These are phyloP conservation scores for Caenorhabditis imperialis DNA, from an alignment of 2,888 invertebrate species.

Conservation along the genomic window DNA sequence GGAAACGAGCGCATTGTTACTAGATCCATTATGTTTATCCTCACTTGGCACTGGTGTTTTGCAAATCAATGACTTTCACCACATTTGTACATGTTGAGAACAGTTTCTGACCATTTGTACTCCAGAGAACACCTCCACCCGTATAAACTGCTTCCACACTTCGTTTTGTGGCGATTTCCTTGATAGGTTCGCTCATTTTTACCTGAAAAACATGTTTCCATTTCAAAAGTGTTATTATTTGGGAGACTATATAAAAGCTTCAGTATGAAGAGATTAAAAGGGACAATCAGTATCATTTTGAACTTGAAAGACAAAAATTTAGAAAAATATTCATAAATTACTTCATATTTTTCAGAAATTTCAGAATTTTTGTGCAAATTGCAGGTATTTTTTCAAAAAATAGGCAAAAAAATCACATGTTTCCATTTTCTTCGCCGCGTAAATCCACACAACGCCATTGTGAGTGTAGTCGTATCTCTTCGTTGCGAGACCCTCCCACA, in stretches of 20 bases:
- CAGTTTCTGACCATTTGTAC: constrained; percentile 65
- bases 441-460: constrained; percentile 44
- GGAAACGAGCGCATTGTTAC: constrained; percentile 14
- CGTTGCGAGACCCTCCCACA: constrained; percentile 7
- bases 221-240: no score
- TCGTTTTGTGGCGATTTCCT: constrained; percentile 52
- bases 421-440: constrained; percentile 6
- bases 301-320: no score
- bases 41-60: constrained; percentile 53
- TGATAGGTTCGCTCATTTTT: constrained; percentile 54
- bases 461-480: constrained; percentile 21
- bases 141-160: constrained; percentile 65
- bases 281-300: no score
- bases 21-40: no score
- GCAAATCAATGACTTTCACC: constrained; percentile 70
- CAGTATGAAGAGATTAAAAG: no score
- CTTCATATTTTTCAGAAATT: background rate
- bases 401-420: constrained; percentile 12
- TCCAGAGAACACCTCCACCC: constrained; percentile 73
- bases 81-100: constrained; percentile 73
- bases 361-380: background rate
- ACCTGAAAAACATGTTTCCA: constrained; percentile 6
- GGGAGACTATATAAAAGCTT: no score
- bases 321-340: background rate
- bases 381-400: background rate